Conservation (phyloP, 1,140 invertebrate species). For the Xylocopa sonorina region DNA sequence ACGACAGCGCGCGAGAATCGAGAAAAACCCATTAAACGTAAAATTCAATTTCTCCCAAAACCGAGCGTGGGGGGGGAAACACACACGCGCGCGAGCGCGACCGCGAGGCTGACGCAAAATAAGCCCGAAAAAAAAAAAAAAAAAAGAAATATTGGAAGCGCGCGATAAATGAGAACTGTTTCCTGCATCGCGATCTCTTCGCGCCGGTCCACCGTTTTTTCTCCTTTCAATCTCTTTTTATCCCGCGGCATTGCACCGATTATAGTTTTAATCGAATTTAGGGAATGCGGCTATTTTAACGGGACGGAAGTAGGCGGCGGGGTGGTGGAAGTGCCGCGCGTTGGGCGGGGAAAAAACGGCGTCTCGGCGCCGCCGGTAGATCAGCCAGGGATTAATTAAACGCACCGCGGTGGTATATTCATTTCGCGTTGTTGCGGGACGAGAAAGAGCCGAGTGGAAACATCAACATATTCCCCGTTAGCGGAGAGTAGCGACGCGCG, state of each 20-base stretch:
- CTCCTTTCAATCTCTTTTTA: slow-evolving; percentile 17
- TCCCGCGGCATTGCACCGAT: slow-evolving; percentile 40
- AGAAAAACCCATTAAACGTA: slow-evolving; percentile 24
- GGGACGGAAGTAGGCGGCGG: no score
- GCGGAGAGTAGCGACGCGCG: not conserved
- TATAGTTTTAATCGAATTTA: slow-evolving; percentile 70
- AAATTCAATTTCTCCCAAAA: slow-evolving; percentile 14
- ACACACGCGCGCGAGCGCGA: no score
- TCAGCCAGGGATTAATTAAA: slow-evolving; percentile 64
- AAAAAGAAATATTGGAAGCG: not conserved
- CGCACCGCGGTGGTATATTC: slow-evolving; percentile 51
- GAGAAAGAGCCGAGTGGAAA: slow-evolving; percentile 19
- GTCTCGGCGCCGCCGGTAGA: slow-evolving; percentile 44
- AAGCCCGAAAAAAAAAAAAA: not conserved
- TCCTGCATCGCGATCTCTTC: slow-evolving; percentile 29
- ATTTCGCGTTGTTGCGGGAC: slow-evolving; percentile 9
- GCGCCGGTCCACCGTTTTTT: not conserved
- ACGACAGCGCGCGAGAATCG: slow-evolving; percentile 3
- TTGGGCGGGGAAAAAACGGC: slow-evolving; percentile 30
- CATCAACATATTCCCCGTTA: slow-evolving; percentile 42
- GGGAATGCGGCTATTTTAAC: slow-evolving; percentile 53
- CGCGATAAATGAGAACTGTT: slow-evolving; percentile 37
- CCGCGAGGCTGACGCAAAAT: not conserved
- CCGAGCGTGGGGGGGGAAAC: not conserved
- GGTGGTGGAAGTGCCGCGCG: not conserved